Evolutionary conservation across 2,888 invertebrate species (phyloP), one percentile per base, ranked within the genome.

Genomic region (Zhengitettix transpicula): DNA sequence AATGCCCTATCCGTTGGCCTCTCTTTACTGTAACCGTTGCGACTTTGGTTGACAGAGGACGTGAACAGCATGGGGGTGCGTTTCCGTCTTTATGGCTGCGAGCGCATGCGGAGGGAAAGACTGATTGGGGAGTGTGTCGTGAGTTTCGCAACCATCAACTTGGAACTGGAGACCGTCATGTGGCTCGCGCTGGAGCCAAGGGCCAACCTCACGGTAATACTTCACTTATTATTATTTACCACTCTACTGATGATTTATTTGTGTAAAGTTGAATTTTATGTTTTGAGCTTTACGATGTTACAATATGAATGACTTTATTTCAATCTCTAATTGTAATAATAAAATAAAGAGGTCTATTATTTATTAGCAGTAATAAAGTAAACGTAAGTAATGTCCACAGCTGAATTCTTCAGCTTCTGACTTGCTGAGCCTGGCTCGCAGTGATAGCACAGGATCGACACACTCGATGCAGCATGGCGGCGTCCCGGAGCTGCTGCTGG

Each of bases 371-470:
- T 28, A 28, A 28, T 28, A 28, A 5, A 28, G 7, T 28, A 5
- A 2, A 28, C 28, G 3, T 28, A 28, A 28, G 3, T 28, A 28
- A 28, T 28, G 28, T 7, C 47, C n/a, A 14, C 47, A 47, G 79
- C 69, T 80, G 64, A 75, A 74, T 67, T 77, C 77, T 55, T 76
- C 75, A 58, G 66, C 66, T 53, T 66, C 66, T 14, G 87, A 87
- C 69, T 75, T 85, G 61, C 76, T 84, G 66, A 90, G 89, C 71
- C 77, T 95, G 68, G 89, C 93, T 16, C 79, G 93, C 60, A 95
- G 94, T 64, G 95, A 96, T 74, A 92, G 92, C 66, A 91, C 93
- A 9, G 93, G 93, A 42, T 95, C 94, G 0, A 92, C 92, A 67
- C 93, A 92, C 74, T 95, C 95, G 66, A 84, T 84, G 83, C 83